Conservation (phyloP, 2,888 invertebrate genomes). For the Diogma glabrata region DNA sequence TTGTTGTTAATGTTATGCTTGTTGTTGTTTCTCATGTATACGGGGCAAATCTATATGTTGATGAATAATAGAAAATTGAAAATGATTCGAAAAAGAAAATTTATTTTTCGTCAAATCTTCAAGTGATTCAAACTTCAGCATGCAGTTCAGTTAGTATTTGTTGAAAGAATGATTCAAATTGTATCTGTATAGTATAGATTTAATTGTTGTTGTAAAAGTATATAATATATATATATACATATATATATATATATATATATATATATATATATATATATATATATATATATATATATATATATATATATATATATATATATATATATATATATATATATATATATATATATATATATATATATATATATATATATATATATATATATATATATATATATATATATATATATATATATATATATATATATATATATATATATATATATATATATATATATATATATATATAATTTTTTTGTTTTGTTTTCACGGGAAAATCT, state of each 20-base stretch:
- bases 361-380: slow-evolving; percentile 3
- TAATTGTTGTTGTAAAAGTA: too few relatives aligned
- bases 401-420: slow-evolving; percentile 1
- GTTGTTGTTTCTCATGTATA: too few relatives aligned
- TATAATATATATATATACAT: background rate
- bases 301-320: slow-evolving; percentile 3
- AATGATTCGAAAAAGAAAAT: too few relatives aligned
- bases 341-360: slow-evolving; percentile 3
- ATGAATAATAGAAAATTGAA: too few relatives aligned
- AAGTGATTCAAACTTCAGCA: too few relatives aligned
- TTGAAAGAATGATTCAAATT: too few relatives aligned
- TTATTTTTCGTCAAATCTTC: too few relatives aligned
- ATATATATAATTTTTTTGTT: background rate
- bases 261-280: slow-evolving; percentile 3
- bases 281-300: slow-evolving; percentile 3
- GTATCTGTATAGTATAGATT: too few relatives aligned
- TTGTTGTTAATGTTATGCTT: too few relatives aligned
- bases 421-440: slow-evolving; percentile 3
- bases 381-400: slow-evolving; percentile 3
- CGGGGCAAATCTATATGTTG: too few relatives aligned
- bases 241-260: background rate
- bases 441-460: slow-evolving; percentile 3
- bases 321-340: slow-evolving; percentile 3
- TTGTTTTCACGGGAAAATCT: too few relatives aligned
- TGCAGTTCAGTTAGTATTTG: too few relatives aligned